Evolutionary conservation across 2,113 vertebrate genomes (phyloP), one percentile per base, ranked within the genome.

Genomic region (Podiceps cristatus): DNA sequence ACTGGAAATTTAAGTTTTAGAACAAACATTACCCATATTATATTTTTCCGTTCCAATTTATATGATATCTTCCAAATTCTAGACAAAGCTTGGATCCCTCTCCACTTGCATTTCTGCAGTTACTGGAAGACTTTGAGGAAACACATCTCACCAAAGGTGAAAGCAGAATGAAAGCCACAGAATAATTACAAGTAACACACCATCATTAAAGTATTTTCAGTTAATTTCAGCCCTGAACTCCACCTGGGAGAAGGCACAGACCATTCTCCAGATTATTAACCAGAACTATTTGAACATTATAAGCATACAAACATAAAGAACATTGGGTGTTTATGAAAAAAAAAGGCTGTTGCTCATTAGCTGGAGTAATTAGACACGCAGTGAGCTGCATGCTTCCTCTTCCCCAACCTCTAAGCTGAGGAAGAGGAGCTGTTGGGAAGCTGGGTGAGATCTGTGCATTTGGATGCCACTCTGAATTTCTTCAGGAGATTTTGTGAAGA

Each of bases 331-430:
- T 91, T 47, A 77, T 23, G 29, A 50, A 40, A 45, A 71, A 37
- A 37, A 66, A 29, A 75, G 18, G 12, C 44, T 52, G 35, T 27
- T 88, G n/a, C 50, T 92, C 24, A 68, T 88, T 59, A 92, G n/a
- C 29, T 63, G 31, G 40, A 66, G 63, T 35, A 83, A 62, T 79
- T 52, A 68, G 33, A 76, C 25, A 45, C 0, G 7, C 22, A 66
- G 49, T 0, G 9, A 73, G 49, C 35, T 45, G 47, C 3, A 5
- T 0, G 0, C 8, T 71, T 53, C 44, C 52, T 50, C 49, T 72
- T 72, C 27, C 64, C 82, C 62, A 63, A 2, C 29, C 13, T 63
- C 31, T 44, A 18, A n/a, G 15, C 13, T 22, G 42, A n/a, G 74
- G 40, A 72, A 72, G 37, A 59, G 25, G 35, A 64, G 74, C 47